Percentiles rank a stretch among this genome's conserved stretches.
These are phyloP conservation scores for Lonchura striata DNA, from an alignment of 2,113 vertebrate species.

Conservation along the genomic window DNA sequence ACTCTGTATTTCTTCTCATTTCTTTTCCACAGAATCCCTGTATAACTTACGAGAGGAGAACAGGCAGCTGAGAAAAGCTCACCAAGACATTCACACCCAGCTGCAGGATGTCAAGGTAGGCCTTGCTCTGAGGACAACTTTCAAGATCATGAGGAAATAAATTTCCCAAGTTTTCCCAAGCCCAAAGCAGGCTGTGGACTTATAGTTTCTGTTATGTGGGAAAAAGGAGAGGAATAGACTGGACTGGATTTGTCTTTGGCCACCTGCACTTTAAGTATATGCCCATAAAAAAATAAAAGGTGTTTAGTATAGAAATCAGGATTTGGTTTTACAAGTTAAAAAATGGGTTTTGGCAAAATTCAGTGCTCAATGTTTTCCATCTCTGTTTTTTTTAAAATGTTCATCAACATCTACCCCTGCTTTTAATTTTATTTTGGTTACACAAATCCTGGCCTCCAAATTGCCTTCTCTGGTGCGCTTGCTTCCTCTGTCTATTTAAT, in stretches of 20 bases:
- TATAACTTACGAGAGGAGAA: slow-evolving; percentile 94
- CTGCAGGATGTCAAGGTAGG: slow-evolving; percentile 92
- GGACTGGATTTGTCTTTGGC: not conserved
- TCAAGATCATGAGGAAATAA: not conserved
- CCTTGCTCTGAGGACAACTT: not conserved
- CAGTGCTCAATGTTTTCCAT: not conserved
- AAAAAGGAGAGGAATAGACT: not conserved
- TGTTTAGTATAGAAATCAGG: not conserved
- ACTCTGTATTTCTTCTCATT: not conserved
- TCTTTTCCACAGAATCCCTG: slow-evolving; percentile 77
- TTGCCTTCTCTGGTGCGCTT: not conserved
- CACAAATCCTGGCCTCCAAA: not conserved
- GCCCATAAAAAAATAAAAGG: not conserved
- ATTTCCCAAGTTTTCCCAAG: not conserved
- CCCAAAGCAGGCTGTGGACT: not conserved
- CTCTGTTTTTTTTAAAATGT: not conserved
- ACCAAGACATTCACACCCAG: slow-evolving; percentile 92
- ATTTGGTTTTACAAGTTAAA: not conserved
- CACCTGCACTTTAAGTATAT: not conserved
- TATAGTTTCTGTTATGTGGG: not conserved
- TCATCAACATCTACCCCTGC: not conserved
- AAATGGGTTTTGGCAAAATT: not conserved
- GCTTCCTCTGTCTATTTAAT: not conserved
- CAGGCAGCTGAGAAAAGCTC: slow-evolving; percentile 90
- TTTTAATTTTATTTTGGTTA: not conserved